Evolutionary conservation across 92 coral and sea anemone species (phyloP).

Genomic region (Plumapathes pennacea): DNA sequence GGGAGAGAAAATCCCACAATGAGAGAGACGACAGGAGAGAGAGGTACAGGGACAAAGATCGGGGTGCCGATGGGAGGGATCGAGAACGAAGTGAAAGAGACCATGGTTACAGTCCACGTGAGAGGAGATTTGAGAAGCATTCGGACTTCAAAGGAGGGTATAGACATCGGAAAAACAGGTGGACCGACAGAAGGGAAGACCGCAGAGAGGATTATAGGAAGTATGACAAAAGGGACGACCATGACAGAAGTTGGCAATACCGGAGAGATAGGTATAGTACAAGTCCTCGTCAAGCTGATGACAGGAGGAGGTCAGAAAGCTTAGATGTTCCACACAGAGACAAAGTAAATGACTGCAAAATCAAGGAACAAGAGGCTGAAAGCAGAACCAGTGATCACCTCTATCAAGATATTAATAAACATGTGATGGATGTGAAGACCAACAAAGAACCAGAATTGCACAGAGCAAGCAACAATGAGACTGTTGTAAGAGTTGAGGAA

Average conservation of each 20-base stretch:
- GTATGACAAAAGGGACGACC: conserved; percentile 64
- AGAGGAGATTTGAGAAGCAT: conserved; percentile 59
- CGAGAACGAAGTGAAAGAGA: conserved; percentile 62
- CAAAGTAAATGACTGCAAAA: conserved; percentile 11
- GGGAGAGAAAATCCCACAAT: conserved; percentile 62
- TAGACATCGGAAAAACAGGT: conserved; percentile 54
- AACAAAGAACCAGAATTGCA: no score
- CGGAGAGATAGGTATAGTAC: conserved; percentile 56
- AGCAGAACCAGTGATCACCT: no score
- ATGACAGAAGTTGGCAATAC: conserved; percentile 64
- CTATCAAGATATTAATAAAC: no score
- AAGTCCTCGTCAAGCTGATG: conserved; percentile 69
- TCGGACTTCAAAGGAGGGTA: conserved; percentile 57
- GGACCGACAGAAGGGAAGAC: conserved; percentile 50
- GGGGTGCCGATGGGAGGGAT: conserved; percentile 49
- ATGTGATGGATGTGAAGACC: no score
- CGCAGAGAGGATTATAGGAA: conserved; percentile 50
- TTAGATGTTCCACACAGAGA: conserved; percentile 26
- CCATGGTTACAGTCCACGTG: conserved; percentile 55
- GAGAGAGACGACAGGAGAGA: conserved; percentile 71
- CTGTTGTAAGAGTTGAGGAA: conserved; percentile 8
- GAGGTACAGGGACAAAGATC: conserved; percentile 53
- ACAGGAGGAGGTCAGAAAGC: conserved; percentile 34
- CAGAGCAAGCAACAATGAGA: background rate
- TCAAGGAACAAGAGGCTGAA: conserved; percentile 6